A percentile compares a stretch with the other conserved stretches of the same genome.
phyloP scores from a whole-genome alignment of 2,797 vertebrate genomes.

The Gymnoscopelus braueri region DNA sequence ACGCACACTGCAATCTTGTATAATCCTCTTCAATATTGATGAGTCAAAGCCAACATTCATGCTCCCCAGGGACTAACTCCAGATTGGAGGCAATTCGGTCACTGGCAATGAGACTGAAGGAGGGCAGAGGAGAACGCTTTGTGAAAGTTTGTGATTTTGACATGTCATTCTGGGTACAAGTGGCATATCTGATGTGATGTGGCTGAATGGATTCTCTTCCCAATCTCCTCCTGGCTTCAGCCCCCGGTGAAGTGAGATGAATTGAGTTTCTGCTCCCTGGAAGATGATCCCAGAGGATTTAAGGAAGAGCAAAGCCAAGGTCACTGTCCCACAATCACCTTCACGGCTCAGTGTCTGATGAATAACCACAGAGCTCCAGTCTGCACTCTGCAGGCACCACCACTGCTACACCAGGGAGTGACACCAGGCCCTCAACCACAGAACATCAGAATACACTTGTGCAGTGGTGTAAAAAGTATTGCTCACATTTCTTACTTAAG shows the following conservation, averaged over 20 bases:
- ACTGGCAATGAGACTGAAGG: not conserved
- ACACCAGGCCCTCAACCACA: not conserved
- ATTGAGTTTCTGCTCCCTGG: constrained; percentile 48
- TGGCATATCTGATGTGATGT: constrained; percentile 43
- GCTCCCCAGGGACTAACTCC: constrained; percentile 36
- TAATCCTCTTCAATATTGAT: constrained; percentile 51
- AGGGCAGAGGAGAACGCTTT: constrained; percentile 31
- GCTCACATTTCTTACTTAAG: too few species aligned
- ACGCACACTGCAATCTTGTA: constrained; percentile 22
- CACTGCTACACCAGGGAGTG: not conserved
- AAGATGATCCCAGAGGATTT: constrained; percentile 53
- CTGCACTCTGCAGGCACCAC: constrained; percentile 4
- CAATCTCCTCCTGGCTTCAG: constrained; percentile 45
- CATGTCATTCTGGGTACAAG: not conserved
- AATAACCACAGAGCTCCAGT: constrained; percentile 18
- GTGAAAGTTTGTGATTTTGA: constrained; percentile 45
- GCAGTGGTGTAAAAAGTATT: too few species aligned
- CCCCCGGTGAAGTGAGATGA: constrained; percentile 47
- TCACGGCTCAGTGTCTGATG: constrained; percentile 3
- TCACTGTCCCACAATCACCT: constrained; percentile 47
- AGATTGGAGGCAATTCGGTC: constrained; percentile 20
- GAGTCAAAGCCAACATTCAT: constrained; percentile 50
- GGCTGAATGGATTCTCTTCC: constrained; percentile 2
- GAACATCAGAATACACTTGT: constrained; percentile 12
- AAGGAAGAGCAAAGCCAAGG: constrained; percentile 34